A percentile compares a stretch with the other conserved stretches of the same genome.
Conservation (phyloP, 2,113 vertebrate genomes). For the Noctilio leporinus region DNA sequence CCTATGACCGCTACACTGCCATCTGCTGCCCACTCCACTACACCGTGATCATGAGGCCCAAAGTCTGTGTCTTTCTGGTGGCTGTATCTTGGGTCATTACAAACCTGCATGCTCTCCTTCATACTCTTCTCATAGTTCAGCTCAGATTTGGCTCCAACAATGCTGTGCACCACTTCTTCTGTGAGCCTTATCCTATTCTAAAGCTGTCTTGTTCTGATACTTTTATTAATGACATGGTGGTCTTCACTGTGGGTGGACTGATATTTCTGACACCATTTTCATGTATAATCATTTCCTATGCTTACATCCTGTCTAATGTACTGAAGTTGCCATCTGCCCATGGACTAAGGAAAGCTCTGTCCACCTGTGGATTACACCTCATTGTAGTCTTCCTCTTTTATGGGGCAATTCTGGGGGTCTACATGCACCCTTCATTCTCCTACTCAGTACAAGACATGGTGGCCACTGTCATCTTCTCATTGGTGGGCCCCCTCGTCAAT, state of each 20-base stretch:
- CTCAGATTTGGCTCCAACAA: conserved; percentile 41
- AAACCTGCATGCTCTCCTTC: conserved; percentile 48
- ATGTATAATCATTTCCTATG: conserved; percentile 26
- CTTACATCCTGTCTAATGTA: conserved; percentile 26
- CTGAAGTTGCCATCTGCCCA: not conserved
- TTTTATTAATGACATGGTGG: not conserved
- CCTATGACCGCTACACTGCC: conserved; percentile 48
- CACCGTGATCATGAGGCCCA: conserved; percentile 34
- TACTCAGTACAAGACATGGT: not conserved
- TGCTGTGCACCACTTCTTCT: conserved; percentile 51
- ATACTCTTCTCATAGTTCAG: conserved; percentile 46
- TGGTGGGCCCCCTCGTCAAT: conserved; percentile 40
- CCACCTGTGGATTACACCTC: conserved; percentile 48
- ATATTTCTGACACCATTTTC: conserved; percentile 32
- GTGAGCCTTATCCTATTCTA: conserved; percentile 34
- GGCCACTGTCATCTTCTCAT: conserved; percentile 48
- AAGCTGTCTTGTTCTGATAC: conserved; percentile 50
- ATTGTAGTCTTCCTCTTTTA: conserved; percentile 58
- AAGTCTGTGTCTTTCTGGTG: conserved; percentile 49
- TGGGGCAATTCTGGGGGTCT: conserved; percentile 42
- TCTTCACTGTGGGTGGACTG: not conserved
- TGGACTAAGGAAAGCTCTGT: conserved; percentile 37
- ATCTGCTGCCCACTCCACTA: conserved; percentile 48
- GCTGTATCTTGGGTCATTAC: conserved; percentile 27
- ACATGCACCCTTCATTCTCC: conserved; percentile 36